Evolutionary conservation across 2,113 vertebrate species (phyloP).

Genomic region (Pteruthius melanotis): DNA sequence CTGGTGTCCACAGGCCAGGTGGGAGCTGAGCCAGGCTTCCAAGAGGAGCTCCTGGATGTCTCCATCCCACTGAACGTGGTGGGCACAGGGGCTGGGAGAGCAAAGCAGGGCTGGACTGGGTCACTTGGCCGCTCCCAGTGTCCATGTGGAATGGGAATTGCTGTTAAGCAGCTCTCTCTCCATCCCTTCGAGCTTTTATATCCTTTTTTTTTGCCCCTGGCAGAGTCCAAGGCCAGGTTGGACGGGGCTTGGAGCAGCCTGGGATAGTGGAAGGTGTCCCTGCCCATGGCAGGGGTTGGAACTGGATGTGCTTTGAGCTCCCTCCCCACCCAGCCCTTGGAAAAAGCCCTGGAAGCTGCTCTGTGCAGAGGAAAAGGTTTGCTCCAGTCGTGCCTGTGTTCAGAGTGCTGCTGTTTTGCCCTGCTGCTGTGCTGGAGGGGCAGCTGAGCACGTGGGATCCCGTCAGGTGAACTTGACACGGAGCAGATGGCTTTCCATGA

Average conservation of each 20-base stretch:
- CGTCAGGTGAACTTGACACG: not conserved
- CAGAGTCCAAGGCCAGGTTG: not conserved
- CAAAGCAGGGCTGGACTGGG: not conserved
- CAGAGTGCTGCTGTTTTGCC: not conserved
- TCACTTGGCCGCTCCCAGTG: not conserved
- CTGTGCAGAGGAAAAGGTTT: not conserved
- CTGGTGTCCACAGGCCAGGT: not conserved
- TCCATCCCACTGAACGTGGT: not conserved
- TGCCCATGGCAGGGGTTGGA: not conserved
- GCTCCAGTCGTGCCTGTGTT: accelerated
- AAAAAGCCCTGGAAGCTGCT: not conserved
- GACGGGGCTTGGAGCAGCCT: not conserved
- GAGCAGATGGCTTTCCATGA: not conserved
- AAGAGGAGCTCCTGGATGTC: not conserved
- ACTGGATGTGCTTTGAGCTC: not conserved
- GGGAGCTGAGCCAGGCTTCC: not conserved
- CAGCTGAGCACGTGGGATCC: not conserved
- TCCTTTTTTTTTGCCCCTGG: not conserved
- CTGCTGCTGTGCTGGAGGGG: not conserved
- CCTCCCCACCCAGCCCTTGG: not conserved
- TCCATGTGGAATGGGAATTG: not conserved
- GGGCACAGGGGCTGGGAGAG: not conserved
- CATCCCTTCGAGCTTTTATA: not conserved
- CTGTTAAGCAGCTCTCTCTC: not conserved
- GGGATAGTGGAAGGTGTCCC: not conserved